These are phyloP conservation scores for Pseudanteris insignis DNA, from an alignment of 2,888 invertebrate genomes.

Conservation along the genomic window DNA sequence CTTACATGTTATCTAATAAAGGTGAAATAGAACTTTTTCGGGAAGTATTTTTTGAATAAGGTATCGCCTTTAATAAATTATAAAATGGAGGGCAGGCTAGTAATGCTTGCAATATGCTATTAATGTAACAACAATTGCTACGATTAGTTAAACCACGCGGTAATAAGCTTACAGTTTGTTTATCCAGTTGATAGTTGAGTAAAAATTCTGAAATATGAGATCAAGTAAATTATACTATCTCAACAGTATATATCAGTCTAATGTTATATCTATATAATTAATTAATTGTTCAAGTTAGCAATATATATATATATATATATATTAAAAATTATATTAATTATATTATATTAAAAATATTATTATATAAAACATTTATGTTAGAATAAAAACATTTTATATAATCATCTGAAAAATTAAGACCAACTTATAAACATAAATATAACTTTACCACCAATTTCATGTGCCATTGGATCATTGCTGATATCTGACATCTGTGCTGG, in stretches of 20 bases:
- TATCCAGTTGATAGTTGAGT: constrained; percentile 79
- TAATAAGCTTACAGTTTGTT: constrained; percentile 80
- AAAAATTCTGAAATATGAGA: constrained; percentile 73
- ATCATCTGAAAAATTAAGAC: no score
- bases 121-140: constrained; percentile 96
- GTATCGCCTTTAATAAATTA: constrained; percentile 84
- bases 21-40: constrained; percentile 74
- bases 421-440: no score
- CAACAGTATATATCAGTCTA: no score
- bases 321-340: no score
- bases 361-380: no score
- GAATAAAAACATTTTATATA: no score
- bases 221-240: no score
- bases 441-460: constrained; percentile 77
- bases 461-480: constrained; percentile 75
- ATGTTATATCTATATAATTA: no score
- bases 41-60: constrained; percentile 70
- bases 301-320: no score
- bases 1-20: constrained; percentile 92
- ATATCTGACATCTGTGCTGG: constrained; percentile 40
- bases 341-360: no score
- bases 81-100: constrained; percentile 95
- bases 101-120: constrained; percentile 92
- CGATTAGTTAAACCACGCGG: constrained; percentile 93
- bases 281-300: no score